Evolutionary conservation across 2,113 vertebrate genomes (phyloP).

Genomic region (Sebastes fasciatus): DNA sequence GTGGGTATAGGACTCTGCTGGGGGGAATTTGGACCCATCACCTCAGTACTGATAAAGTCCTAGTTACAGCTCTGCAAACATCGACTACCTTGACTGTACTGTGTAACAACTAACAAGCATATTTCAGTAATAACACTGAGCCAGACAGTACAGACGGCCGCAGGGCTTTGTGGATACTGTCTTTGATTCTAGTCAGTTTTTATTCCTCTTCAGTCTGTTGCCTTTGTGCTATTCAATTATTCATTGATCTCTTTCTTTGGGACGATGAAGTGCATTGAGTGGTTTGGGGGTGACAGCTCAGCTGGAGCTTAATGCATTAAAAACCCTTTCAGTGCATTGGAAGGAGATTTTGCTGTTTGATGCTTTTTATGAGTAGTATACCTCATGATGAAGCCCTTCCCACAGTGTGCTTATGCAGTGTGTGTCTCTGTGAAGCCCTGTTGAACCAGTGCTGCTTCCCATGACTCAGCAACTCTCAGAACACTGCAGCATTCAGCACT

Average conservation of each 20-base stretch:
- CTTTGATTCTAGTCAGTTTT: constrained; percentile 25
- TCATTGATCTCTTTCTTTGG: constrained; percentile 44
- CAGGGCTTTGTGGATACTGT: not conserved
- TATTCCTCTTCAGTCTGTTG: constrained; percentile 33
- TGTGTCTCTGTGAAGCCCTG: constrained; percentile 10
- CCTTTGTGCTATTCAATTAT: constrained; percentile 57
- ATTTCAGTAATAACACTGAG: not conserved
- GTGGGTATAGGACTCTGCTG: not conserved
- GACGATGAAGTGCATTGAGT: constrained; percentile 19
- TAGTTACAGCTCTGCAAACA: not conserved
- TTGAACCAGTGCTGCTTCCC: constrained; percentile 12
- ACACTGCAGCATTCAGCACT: constrained; percentile 62
- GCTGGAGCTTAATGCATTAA: constrained; percentile 26
- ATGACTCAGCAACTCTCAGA: constrained; percentile 74
- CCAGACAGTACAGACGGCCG: constrained; percentile 7
- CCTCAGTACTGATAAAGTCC: constrained; percentile 2
- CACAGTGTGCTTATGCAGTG: not conserved
- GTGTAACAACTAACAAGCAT: not conserved
- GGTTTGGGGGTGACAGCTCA: constrained; percentile 27
- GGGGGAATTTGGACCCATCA: not conserved
- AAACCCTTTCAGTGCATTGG: not conserved
- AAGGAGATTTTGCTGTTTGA: constrained; percentile 35
- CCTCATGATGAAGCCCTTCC: constrained; percentile 15
- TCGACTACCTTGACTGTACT: not conserved
- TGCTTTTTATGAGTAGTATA: constrained; percentile 9